A percentile compares a stretch with the other conserved stretches of the same genome.
Conservation (phyloP, 1,140 invertebrate species). For the Bombus consobrinus region DNA sequence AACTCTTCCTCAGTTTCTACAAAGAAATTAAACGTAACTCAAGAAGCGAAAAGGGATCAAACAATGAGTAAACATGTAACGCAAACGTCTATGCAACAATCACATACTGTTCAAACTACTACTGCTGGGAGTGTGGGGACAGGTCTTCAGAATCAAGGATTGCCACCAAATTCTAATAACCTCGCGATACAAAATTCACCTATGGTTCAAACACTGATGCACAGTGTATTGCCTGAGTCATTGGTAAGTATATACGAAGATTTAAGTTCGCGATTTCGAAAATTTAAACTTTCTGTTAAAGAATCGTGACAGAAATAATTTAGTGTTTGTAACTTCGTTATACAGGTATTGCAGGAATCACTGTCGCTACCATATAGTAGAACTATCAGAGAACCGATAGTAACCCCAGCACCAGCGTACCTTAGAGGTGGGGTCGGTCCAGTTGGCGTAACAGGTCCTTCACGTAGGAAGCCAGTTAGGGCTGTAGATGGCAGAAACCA, state of each 20-base stretch:
- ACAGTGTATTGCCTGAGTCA: slow-evolving; percentile 81
- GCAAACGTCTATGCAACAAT: slow-evolving; percentile 60
- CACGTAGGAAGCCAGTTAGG: slow-evolving; percentile 83
- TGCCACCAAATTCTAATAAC: slow-evolving; percentile 76
- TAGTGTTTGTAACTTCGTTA: slow-evolving; percentile 21
- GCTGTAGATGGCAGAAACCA: slow-evolving; percentile 83
- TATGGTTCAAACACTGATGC: slow-evolving; percentile 80
- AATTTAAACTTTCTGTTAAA: not conserved
- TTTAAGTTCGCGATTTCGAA: not conserved
- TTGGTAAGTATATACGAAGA: slow-evolving; percentile 71
- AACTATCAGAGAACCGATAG: slow-evolving; percentile 80
- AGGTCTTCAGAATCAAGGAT: slow-evolving; percentile 73
- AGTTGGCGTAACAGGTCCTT: slow-evolving; percentile 78
- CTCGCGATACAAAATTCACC: slow-evolving; percentile 77
- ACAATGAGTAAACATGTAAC: slow-evolving; percentile 69
- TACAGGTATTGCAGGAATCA: slow-evolving; percentile 80
- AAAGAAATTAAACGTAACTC: slow-evolving; percentile 72
- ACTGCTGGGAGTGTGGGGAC: slow-evolving; percentile 67
- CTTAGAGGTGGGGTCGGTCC: slow-evolving; percentile 77
- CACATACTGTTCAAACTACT: slow-evolving; percentile 64
- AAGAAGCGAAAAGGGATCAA: slow-evolving; percentile 76
- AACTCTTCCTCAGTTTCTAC: slow-evolving; percentile 66
- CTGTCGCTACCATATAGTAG: slow-evolving; percentile 78
- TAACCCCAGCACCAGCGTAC: slow-evolving; percentile 74
- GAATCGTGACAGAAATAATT: not conserved